Evolutionary conservation across 2,888 invertebrate genomes (phyloP), one percentile per base, ranked within the genome.

Genomic region (Carpatolechia fugitivella): DNA sequence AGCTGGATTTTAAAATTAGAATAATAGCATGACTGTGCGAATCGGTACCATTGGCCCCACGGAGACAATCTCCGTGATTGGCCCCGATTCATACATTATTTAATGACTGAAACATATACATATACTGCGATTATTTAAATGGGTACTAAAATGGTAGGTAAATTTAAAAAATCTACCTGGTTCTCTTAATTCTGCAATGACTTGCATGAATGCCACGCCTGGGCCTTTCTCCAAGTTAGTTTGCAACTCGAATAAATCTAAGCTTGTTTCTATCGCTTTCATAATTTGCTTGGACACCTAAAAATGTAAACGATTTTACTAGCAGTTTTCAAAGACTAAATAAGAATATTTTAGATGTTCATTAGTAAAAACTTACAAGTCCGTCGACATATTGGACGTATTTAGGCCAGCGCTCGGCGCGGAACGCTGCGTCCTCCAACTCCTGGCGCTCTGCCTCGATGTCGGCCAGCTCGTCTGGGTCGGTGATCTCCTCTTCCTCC

Each of bases 161-260:
- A 33, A 6, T 33, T 11, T n/a, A 4, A 44, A 44, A 2, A 24
- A 24, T 54, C 56, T 66, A 90, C 94, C 91, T 30, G 94, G 94
- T 61, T 94, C 94, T 61, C 92, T 92, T 3, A 97, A 86, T 69
- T 95, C 94, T 66, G 97, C 92, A 48, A 92, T 80, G 1, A 97
- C 92, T 82, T 96, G 95, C 80, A 97, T 94, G 36, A 98, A 92
- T 0, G 97, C 95, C 6, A 91, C 76, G 13, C 84, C 72, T 24
- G 93, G 92, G 1, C 88, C 88, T 58, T 85, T 88, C 56, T 91
- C 89, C 33, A 88, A 74, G 66, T 93, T 87, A 61, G 93, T 94
- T 74, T 94, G 93, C 20, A 74, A 82, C 33, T 92, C 82, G 56
- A 94, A 92, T 55, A 93, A 87, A 56, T 89, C 75, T 41, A 94